Evolutionary conservation across 2,888 invertebrate genomes (phyloP).

Genomic region (Baronia brevicornis): DNA sequence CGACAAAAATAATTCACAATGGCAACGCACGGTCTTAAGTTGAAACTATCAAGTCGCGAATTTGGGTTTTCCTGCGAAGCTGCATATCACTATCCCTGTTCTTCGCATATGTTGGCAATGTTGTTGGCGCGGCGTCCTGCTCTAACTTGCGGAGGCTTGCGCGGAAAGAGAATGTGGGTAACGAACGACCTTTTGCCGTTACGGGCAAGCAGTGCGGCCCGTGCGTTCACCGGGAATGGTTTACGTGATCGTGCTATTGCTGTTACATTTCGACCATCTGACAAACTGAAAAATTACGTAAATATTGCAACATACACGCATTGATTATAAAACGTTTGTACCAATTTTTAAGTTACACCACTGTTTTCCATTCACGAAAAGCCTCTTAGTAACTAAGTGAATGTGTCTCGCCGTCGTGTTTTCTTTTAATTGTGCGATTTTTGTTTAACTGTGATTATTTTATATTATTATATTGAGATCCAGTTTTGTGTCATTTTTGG

Average conservation of each 20-base stretch:
- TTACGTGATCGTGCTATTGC: conserved; percentile 30
- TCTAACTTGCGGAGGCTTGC: conserved; percentile 71
- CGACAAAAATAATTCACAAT: conserved; percentile 64
- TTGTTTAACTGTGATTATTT: conserved; percentile 64
- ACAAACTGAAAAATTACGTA: conserved; percentile 72
- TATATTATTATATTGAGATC: conserved; percentile 58
- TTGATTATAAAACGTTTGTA: conserved; percentile 62
- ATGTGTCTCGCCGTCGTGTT: conserved; percentile 39
- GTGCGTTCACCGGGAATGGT: conserved; percentile 63
- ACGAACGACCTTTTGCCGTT: conserved; percentile 74
- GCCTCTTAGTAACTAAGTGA: conserved; percentile 23
- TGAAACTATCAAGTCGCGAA: conserved; percentile 69
- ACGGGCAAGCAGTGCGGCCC: conserved; percentile 72
- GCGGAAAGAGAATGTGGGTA: conserved; percentile 76
- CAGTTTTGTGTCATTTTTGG: conserved; percentile 46
- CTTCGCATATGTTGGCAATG: conserved; percentile 24
- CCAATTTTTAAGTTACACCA: conserved; percentile 32
- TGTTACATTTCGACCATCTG: conserved; percentile 52
- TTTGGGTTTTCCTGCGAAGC: conserved; percentile 70
- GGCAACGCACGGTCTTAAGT: conserved; percentile 65
- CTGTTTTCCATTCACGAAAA: conserved; percentile 23
- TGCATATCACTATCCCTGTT: conserved; percentile 45
- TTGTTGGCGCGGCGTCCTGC: conserved; percentile 41
- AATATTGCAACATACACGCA: conserved; percentile 70
- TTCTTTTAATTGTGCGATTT: conserved; percentile 55